Evolutionary conservation across 2,888 invertebrate genomes (phyloP).

Genomic region (Melinaea marsaeus): DNA sequence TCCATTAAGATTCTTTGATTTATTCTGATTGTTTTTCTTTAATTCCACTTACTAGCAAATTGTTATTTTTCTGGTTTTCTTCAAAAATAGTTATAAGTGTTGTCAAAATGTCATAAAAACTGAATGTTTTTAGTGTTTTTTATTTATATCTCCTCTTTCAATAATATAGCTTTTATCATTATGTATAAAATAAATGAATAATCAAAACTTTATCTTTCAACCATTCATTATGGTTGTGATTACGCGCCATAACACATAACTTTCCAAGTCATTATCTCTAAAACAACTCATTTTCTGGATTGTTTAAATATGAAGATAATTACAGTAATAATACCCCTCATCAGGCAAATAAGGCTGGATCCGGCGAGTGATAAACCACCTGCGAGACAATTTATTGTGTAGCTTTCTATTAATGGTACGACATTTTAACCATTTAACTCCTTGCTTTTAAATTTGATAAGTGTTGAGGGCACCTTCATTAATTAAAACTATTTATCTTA

Average conservation of each 20-base stretch:
- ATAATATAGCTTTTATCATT: too few species aligned
- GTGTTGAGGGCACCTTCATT: background rate
- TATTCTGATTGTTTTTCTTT: constrained; percentile 29
- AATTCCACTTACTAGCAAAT: background rate
- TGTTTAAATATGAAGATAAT: constrained; percentile 20
- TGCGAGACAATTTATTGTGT: constrained; percentile 46
- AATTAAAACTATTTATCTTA: background rate
- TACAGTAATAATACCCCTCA: constrained; percentile 30
- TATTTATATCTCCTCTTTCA: too few species aligned
- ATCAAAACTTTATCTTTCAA: background rate
- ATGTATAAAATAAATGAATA: too few species aligned
- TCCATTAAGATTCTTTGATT: constrained; percentile 69
- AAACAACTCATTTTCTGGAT: constrained; percentile 8
- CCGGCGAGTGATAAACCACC: constrained; percentile 46
- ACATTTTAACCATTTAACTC: background rate
- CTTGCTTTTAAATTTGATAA: background rate
- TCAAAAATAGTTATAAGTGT: too few species aligned
- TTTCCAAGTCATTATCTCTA: constrained; percentile 8
- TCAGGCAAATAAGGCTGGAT: constrained; percentile 32
- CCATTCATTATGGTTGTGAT: background rate
- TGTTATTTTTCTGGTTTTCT: constrained; percentile 5
- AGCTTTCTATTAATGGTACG: constrained; percentile 27
- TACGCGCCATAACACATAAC: background rate
- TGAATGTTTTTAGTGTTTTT: too few species aligned
- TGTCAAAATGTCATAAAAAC: too few species aligned